Conservation (phyloP, 1,140 invertebrate genomes). For the Cydia splendana region DNA sequence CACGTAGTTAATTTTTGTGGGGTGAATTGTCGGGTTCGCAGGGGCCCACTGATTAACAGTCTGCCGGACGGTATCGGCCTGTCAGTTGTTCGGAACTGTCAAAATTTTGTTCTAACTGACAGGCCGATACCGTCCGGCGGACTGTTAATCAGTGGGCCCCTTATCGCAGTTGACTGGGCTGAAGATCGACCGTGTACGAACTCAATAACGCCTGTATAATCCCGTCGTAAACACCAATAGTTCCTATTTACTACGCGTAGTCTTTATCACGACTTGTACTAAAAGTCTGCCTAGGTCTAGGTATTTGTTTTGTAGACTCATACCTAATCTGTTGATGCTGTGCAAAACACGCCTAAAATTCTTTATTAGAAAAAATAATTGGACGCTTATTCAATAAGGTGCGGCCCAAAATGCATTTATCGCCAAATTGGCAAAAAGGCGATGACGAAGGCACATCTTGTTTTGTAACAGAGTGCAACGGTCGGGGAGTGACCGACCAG, state of each 20-base stretch:
- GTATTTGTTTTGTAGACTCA: not conserved
- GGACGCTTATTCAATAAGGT: not conserved
- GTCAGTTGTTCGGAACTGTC: too few relatives aligned
- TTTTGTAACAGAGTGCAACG: slow-evolving; percentile 18
- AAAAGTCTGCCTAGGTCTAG: not conserved
- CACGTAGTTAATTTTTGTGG: not conserved
- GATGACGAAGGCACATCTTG: not conserved
- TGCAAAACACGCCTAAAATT: not conserved
- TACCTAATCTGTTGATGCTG: not conserved
- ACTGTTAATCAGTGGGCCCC: too few relatives aligned
- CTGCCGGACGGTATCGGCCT: too few relatives aligned
- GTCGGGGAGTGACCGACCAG: slow-evolving; percentile 17
- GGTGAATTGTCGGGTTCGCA: not conserved
- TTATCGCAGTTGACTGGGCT: not conserved
- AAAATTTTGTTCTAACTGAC: too few relatives aligned
- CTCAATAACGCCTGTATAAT: not conserved
- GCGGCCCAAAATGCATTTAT: slow-evolving; percentile 16
- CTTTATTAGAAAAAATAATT: not conserved
- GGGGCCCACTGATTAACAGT: too few relatives aligned
- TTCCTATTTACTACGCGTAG: not conserved
- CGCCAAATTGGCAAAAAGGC: slow-evolving; percentile 10
- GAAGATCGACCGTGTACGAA: not conserved
- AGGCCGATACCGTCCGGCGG: too few relatives aligned
- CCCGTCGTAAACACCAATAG: not conserved
- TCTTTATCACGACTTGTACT: not conserved